phyloP scores from a whole-genome alignment of 2,888 invertebrate species.

The Boloria selene region DNA sequence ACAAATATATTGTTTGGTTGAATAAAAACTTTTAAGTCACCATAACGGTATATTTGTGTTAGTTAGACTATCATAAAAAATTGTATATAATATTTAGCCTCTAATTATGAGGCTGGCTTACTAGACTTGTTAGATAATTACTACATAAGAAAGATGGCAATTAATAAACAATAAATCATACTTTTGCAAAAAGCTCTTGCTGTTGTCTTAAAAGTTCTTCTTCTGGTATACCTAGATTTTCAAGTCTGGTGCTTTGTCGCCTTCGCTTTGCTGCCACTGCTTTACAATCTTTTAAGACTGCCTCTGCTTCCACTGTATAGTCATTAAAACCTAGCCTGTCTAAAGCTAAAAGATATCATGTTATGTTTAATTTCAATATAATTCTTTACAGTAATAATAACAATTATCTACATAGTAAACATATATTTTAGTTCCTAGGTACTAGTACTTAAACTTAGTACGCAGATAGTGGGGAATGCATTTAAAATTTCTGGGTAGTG shows the following conservation, averaged over 20 bases:
- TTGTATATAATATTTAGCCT: too few relatives aligned
- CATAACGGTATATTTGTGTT: too few relatives aligned
- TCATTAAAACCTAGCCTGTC: constrained; percentile 95
- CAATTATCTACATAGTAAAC: not conserved
- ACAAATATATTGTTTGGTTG: too few relatives aligned
- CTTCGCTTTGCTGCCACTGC: constrained; percentile 98
- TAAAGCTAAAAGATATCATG: constrained; percentile 89
- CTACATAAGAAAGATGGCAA: too few relatives aligned
- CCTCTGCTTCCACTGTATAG: constrained; percentile 97
- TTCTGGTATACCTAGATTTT: constrained; percentile 99
- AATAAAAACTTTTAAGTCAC: too few relatives aligned
- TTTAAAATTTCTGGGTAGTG: not conserved
- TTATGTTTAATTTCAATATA: not conserved
- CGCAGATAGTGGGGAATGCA: too few relatives aligned
- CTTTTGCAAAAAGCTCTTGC: constrained; percentile 97
- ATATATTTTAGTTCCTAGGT: too few relatives aligned
- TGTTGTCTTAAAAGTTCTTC: constrained; percentile 98
- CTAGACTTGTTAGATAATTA: too few relatives aligned
- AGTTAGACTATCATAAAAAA: too few relatives aligned
- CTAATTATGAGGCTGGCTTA: too few relatives aligned
- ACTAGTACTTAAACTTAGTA: too few relatives aligned
- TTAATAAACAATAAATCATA: constrained; percentile 40
- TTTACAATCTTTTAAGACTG: constrained; percentile 96
- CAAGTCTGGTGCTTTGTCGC: constrained; percentile 96
- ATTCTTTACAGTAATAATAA: not conserved